Conservation (phyloP, 2,113 vertebrate genomes). For the Vulpes lagopus region DNA sequence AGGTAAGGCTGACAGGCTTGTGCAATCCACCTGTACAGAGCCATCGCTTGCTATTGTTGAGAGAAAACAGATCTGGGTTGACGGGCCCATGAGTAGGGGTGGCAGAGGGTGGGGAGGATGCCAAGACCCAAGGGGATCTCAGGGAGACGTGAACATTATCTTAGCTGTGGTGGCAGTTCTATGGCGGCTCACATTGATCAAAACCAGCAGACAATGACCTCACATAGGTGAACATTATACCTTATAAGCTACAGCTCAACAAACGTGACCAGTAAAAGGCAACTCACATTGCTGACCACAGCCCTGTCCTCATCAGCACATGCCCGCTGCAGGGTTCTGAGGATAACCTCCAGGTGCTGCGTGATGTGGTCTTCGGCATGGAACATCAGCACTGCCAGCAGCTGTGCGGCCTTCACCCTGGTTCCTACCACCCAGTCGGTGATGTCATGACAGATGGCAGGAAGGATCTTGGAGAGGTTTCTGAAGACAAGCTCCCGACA, state of each 20-base stretch:
- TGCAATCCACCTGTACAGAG: background rate
- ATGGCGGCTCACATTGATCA: fast-evolving
- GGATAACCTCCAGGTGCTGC: conserved; percentile 93
- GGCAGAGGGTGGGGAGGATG: too few relatives aligned
- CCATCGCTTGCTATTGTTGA: background rate
- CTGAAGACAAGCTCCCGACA: conserved; percentile 96
- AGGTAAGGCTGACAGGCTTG: fast-evolving
- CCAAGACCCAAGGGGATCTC: background rate
- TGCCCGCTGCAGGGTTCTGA: conserved; percentile 90
- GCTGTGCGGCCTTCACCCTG: conserved; percentile 92
- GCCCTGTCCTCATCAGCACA: conserved; percentile 90
- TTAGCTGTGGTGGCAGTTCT: background rate
- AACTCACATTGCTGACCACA: conserved; percentile 92
- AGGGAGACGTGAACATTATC: fast-evolving
- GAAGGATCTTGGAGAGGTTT: conserved; percentile 94
- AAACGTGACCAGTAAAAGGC: fast-evolving
- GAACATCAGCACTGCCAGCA: conserved; percentile 91
- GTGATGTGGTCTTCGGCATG: conserved; percentile 95
- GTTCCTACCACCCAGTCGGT: conserved; percentile 95
- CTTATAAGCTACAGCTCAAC: fast-evolving
- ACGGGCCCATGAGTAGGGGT: fast-evolving
- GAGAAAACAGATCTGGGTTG: background rate
- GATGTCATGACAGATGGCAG: conserved; percentile 92
- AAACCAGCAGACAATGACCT: fast-evolving
- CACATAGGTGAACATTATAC: fast-evolving